Evolutionary conservation across 1,140 invertebrate species (phyloP).

Genomic region (Laupala kohalensis): DNA sequence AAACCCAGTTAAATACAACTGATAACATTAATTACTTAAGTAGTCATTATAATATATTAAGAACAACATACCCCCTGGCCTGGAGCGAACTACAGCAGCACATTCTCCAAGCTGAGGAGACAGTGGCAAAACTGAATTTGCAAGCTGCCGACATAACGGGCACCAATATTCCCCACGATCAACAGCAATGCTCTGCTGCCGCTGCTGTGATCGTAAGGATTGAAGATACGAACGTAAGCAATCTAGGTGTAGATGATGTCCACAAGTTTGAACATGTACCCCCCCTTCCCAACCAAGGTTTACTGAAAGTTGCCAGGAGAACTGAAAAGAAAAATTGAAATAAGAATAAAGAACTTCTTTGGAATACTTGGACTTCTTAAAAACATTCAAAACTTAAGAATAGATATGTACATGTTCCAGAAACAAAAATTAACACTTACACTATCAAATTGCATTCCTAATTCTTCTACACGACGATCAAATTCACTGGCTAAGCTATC

Average conservation of each 20-base stretch:
- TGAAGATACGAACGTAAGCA: slow-evolving; percentile 81
- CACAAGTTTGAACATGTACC: slow-evolving; percentile 90
- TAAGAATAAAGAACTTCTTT: neutral
- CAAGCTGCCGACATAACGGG: slow-evolving; percentile 83
- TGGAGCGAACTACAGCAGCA: slow-evolving; percentile 40
- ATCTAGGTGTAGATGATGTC: slow-evolving; percentile 87
- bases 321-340: slow-evolving; percentile 29
- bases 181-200: slow-evolving; percentile 55
- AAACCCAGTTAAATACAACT: too few relatives aligned
- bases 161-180: slow-evolving; percentile 86
- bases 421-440: slow-evolving; percentile 30
- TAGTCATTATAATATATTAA: too few relatives aligned
- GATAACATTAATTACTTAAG: too few relatives aligned
- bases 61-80: slow-evolving; percentile 34
- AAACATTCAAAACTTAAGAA: neutral
- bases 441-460: slow-evolving; percentile 58
- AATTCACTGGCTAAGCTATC: slow-evolving; percentile 49
- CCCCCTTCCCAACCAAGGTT: slow-evolving; percentile 87
- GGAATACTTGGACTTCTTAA: neutral
- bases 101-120: slow-evolving; percentile 63
- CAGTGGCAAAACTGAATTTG: slow-evolving; percentile 82
- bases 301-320: slow-evolving; percentile 70
- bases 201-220: slow-evolving; percentile 60
- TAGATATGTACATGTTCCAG: neutral
- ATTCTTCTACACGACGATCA: slow-evolving; percentile 50